phyloP scores from a whole-genome alignment of 2,113 vertebrate genomes.

The Scartelaos histophorus region DNA sequence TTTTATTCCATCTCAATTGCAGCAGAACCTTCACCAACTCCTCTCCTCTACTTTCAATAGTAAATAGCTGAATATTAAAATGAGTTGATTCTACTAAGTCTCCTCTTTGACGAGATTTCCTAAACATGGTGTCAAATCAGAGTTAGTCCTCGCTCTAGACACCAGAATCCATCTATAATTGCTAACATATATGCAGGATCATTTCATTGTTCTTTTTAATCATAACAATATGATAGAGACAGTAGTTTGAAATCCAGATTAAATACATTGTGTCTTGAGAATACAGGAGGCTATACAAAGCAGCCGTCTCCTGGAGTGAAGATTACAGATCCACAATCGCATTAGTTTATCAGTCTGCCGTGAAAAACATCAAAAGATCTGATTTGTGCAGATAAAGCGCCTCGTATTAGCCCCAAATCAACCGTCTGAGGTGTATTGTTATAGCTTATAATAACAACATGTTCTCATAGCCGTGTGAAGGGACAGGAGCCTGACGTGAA shows the following conservation, averaged over 20 bases:
- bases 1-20: too few relatives aligned
- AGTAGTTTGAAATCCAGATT: conserved; percentile 1
- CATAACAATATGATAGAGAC: neutral
- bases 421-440: neutral
- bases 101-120: neutral
- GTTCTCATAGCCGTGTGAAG: neutral
- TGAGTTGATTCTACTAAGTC: too few relatives aligned
- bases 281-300: neutral
- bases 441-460: neutral
- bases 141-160: neutral
- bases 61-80: too few relatives aligned
- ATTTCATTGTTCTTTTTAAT: neutral
- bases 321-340: conserved; percentile 8
- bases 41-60: too few relatives aligned
- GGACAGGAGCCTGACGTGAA: too few relatives aligned
- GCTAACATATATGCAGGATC: neutral
- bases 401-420: neutral
- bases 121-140: neutral
- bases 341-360: conserved; percentile 1
- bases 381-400: neutral
- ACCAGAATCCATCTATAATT: neutral
- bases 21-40: too few relatives aligned
- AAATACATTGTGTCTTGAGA: neutral
- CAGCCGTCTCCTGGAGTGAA: neutral
- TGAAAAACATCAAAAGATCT: conserved; percentile 11